Conservation (phyloP, 2,113 vertebrate species). For the Vidua macroura region DNA sequence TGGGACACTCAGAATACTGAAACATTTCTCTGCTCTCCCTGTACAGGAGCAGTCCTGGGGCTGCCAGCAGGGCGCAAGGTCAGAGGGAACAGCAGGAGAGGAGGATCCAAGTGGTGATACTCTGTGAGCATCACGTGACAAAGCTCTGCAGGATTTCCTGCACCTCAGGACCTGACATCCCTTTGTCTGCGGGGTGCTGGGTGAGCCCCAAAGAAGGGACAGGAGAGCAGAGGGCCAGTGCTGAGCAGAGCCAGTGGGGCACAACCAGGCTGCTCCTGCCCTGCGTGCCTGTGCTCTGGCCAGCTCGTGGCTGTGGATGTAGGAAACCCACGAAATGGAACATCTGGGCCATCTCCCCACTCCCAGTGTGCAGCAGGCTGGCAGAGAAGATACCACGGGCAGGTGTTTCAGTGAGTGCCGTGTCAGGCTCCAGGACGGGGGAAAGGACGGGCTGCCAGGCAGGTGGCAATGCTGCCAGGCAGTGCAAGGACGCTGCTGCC, state of each 20-base stretch:
- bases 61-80: not conserved
- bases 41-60: not conserved
- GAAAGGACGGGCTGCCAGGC: not conserved
- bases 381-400: not conserved
- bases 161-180: not conserved
- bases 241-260: not conserved
- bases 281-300: accelerated
- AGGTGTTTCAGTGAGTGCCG: accelerated
- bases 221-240: not conserved
- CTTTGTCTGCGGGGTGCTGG: not conserved
- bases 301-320: not conserved
- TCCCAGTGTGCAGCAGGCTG: not conserved
- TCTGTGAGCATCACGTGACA: accelerated
- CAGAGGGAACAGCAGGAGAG: not conserved
- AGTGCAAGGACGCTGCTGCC: not conserved
- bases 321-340: not conserved
- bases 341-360: not conserved
- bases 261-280: not conserved
- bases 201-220: not conserved
- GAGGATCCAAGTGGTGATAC: accelerated
- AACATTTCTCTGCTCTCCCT: not conserved
- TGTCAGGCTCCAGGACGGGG: not conserved
- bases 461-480: not conserved
- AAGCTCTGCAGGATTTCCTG: not conserved
- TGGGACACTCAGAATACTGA: not conserved